Conservation (phyloP, 2,797 vertebrate species). For the Craterocephalus amniculus region DNA sequence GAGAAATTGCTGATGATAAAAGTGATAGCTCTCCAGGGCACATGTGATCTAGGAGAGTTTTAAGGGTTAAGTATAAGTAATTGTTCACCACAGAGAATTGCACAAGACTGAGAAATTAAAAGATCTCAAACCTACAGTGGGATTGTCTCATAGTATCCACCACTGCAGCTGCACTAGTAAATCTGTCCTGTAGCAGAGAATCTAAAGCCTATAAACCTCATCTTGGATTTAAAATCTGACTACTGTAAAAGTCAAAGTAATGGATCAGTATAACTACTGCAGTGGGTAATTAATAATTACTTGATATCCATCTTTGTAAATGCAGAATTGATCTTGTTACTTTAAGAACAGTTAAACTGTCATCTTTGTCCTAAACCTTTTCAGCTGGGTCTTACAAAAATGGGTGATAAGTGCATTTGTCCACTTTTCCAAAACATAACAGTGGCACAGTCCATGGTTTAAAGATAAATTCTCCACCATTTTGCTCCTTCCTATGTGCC, state of each 20-base stretch:
- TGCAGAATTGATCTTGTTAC: conserved; percentile 8
- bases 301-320: conserved; percentile 3
- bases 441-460: too few relatives aligned
- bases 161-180: too few relatives aligned
- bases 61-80: conserved; percentile 3
- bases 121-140: conserved; percentile 5
- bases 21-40: too few relatives aligned
- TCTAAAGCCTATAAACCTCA: conserved; percentile 15
- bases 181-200: too few relatives aligned
- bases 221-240: conserved; percentile 14
- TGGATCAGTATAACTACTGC: conserved; percentile 8
- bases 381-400: too few relatives aligned
- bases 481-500: background rate
- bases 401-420: too few relatives aligned
- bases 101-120: conserved; percentile 25
- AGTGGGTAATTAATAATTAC: conserved; percentile 13
- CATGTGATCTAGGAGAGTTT: too few relatives aligned
- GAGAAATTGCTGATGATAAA: too few relatives aligned
- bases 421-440: too few relatives aligned
- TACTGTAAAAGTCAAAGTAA: conserved; percentile 10
- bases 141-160: conserved; percentile 27
- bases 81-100: conserved; percentile 27
- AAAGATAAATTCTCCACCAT: too few relatives aligned
- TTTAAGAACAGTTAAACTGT: conserved; percentile 7
- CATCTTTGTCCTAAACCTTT: background rate